Conservation (phyloP, 2,888 invertebrate genomes). For the Stomorhina lunata region DNA sequence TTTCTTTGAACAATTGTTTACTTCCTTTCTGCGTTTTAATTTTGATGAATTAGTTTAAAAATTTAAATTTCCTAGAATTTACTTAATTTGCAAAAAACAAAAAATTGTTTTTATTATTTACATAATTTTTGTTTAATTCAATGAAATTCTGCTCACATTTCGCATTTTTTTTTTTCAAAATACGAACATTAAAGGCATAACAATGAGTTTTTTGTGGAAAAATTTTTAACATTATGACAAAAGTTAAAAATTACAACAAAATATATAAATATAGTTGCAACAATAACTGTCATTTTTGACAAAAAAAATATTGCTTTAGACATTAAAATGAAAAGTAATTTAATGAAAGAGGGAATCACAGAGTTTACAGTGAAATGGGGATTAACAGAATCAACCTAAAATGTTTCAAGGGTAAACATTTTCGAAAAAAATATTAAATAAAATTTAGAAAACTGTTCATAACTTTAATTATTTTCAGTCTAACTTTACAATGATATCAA, state of each 20-base stretch:
- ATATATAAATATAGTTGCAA: too few species aligned
- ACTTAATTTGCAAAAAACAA: neutral
- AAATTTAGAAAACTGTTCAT: too few species aligned
- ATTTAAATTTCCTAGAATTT: constrained; percentile 23
- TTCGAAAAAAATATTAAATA: too few species aligned
- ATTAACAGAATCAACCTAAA: too few species aligned
- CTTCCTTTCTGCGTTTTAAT: neutral
- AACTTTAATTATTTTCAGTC: too few species aligned
- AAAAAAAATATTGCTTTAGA: too few species aligned
- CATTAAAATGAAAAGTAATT: too few species aligned
- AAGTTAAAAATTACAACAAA: neutral
- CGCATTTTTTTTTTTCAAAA: neutral
- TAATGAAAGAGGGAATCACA: too few species aligned
- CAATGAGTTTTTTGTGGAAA: neutral
- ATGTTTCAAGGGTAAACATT: too few species aligned
- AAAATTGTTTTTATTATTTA: neutral
- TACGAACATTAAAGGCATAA: constrained; percentile 7
- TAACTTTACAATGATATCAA: too few species aligned
- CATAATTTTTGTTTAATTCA: neutral
- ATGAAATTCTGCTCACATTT: constrained; percentile 9
- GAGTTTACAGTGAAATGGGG: too few species aligned
- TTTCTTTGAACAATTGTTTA: neutral
- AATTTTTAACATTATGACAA: constrained; percentile 9
- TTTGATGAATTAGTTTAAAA: neutral
- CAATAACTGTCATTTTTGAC: too few species aligned